A percentile compares a stretch with the other conserved stretches of the same genome.
phyloP scores from a whole-genome alignment of 2,888 invertebrate species.

The Gortyna flavago region DNA sequence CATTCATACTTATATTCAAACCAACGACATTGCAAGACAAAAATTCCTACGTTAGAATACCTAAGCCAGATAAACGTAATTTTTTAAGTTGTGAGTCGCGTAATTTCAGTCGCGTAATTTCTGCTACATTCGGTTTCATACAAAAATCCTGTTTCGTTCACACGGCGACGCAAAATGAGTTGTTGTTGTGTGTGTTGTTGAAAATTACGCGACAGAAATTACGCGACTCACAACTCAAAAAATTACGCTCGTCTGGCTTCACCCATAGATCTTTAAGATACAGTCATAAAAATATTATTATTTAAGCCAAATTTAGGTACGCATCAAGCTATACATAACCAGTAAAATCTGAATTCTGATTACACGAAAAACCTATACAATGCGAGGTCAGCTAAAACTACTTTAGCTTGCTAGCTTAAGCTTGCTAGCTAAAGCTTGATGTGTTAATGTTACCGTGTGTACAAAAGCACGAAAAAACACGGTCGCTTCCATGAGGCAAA shows the following conservation, averaged over 20 bases:
- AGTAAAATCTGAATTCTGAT: not conserved
- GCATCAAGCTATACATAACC: not conserved
- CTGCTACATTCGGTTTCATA: no score
- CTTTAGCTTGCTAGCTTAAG: no score
- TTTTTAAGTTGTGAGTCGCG: no score
- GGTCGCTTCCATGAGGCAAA: not conserved
- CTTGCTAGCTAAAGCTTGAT: no score
- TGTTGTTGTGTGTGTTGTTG: no score
- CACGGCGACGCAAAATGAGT: no score
- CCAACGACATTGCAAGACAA: not conserved
- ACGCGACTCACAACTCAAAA: no score
- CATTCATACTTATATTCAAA: not conserved
- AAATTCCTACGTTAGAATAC: not conserved
- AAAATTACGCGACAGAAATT: no score
- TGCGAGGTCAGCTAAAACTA: not conserved
- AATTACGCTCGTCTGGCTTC: no score
- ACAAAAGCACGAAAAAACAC: not conserved
- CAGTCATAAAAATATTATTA: not conserved
- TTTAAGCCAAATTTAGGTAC: not conserved
- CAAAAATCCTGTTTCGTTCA: no score
- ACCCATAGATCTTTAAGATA: not conserved
- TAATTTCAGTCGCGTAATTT: no score
- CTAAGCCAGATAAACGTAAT: no score
- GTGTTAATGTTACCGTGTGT: not conserved
- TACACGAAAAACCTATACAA: not conserved